Evolutionary conservation across 2,113 vertebrate species (phyloP), one percentile per base, ranked within the genome.

Genomic region (Trematocara zebra): DNA sequence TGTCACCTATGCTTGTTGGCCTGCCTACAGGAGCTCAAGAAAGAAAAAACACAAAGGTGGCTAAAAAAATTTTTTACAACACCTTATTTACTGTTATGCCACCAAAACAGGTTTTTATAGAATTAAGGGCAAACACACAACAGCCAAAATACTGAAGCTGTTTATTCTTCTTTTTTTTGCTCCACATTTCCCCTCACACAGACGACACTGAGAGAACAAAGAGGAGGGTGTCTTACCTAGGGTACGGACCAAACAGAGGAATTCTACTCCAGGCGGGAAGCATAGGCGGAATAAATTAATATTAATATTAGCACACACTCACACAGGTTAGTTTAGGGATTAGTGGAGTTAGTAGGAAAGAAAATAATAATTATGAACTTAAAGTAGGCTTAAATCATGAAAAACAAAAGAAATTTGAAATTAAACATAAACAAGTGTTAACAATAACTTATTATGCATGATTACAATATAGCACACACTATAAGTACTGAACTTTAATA

Each of bases 161-260:
- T 49, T 31, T 67, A 2, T 64, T 49, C 4, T 17, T 56, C 23
- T 42, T 12, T 35, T 40, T 42, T 15, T 23, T 57, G 78, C 37
- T 31, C 33, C 84, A 87, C 64, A 83, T 53, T 86, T 81, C 85
- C 87, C 85, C 52, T 85, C 87, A 93, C 93, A 95, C 83, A 92
- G 52, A 93, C 86, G 78, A 94, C 94, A 94, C 79, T 82, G 82
- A 95, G 90, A 94, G 82, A 93, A 82, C 92, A 92, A 91, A 92
- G 85, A 94, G 91, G 86, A 93, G 91, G 91, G 92, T 81, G 26
- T 97, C 98, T 99, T 99, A 99, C 99, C 99, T 99, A 98, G 99
- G 98, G 96, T 99, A 99, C 87, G 99, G 99, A 97, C 99, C 98
- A 97, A 99, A 99, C 94, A 99, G 98, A 96, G 98, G 99, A 97